Base-by-base conservation (phyloP, 2,113 vertebrate genomes). In the Lutjanus erythropterus region DNA sequence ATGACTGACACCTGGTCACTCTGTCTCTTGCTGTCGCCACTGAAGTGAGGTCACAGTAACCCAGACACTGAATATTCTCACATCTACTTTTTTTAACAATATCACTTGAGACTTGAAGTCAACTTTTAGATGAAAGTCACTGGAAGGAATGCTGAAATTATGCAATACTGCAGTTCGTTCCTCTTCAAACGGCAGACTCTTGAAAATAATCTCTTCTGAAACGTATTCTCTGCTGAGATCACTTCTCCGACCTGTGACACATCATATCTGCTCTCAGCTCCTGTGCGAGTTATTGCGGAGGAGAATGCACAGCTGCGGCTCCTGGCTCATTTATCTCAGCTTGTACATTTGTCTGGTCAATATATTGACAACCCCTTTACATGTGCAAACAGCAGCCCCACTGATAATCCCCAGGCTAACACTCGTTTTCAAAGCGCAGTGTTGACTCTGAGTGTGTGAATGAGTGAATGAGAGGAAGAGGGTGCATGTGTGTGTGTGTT, bases 281-380 rank as follows among this genome's bases (percentile, higher is more conserved):
- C 21, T 14, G 6, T 27, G n/a, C 41, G 19, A 23, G 33, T 27
- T 25, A n/a, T 52, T 44, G 10, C 37, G 15, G 61, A 3, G 37
- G 60, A 33, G 44, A 60, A 46, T 15, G 31, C n/a, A 31, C 37
- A 6, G 19, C 46, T 23, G 64, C 70, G 60, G 49, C 41, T 64
- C 19, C 5, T 7, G 31, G 35, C 50, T 84, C 59, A 39, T 75
- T 74, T 18, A 66, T 61, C 52, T 71, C 64, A 29, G n/a, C 31
- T 23, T 49, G 44, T 66, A n/a, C 41, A 6, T 49, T 67, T 66
- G 9, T 60, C 69, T 31, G 47, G 27, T 82, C 71, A 59, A 76
- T 80, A 73, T 80, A 88, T 78, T 12, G 53, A 61, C 56, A 6
- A 9, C 41, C 6, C 23, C n/a, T 60, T 70, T 37, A 55, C 35